A percentile compares a stretch with the other conserved stretches of the same genome.
Evolutionary conservation across 2,113 vertebrate species (phyloP).

Genomic region (Cardinalis cardinalis): DNA sequence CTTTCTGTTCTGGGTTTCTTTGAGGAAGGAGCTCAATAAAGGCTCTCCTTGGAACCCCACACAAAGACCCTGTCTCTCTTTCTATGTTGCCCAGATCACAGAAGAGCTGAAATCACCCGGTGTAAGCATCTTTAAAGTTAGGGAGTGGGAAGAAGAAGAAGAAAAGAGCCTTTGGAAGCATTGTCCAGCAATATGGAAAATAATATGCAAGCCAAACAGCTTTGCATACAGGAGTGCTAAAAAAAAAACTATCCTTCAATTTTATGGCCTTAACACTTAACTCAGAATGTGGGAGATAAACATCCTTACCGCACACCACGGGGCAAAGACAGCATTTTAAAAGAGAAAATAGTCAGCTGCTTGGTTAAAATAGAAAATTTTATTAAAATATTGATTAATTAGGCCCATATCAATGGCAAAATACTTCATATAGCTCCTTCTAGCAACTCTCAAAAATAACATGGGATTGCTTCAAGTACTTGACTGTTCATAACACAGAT

Average conservation of each 20-base stretch:
- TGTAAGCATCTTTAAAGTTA: not conserved
- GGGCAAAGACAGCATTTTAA: not conserved
- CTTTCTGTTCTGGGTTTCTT: not conserved
- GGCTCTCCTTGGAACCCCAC: not conserved
- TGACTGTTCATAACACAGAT: not conserved
- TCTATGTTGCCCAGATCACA: not conserved
- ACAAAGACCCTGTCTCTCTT: not conserved
- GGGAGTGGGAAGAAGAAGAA: not conserved
- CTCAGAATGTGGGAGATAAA: not conserved
- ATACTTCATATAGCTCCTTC: not conserved
- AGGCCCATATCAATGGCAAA: not conserved
- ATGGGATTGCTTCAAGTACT: not conserved
- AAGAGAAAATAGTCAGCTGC: not conserved
- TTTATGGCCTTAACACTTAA: not conserved
- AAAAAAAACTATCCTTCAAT: not conserved
- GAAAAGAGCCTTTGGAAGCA: not conserved
- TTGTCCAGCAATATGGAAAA: not conserved
- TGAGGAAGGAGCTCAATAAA: not conserved
- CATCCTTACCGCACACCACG: not conserved
- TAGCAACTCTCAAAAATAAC: not conserved
- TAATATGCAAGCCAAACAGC: rapidly evolving
- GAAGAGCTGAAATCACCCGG: not conserved
- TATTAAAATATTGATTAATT: not conserved
- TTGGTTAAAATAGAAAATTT: not conserved
- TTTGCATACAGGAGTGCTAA: not conserved